phyloP scores from a whole-genome alignment of 2,797 vertebrate species.

The Petrocephalus schoutedeni region DNA sequence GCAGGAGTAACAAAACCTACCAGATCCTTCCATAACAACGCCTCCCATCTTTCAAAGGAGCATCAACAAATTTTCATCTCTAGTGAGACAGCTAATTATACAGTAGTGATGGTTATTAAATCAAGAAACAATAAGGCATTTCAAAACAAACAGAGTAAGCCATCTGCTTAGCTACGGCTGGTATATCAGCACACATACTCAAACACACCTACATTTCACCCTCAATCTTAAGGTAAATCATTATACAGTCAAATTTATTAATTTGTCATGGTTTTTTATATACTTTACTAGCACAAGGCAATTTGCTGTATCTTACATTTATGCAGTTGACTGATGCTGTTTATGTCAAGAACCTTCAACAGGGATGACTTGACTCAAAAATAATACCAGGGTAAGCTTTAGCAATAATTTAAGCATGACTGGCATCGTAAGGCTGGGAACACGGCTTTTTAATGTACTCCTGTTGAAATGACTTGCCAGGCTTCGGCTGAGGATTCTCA shows the following conservation, averaged over 20 bases:
- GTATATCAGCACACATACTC: neutral
- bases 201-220: neutral
- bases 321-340: neutral
- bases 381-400: neutral
- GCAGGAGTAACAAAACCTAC: neutral
- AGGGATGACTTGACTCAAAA: neutral
- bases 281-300: neutral
- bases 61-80: neutral
- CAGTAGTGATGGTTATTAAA: neutral
- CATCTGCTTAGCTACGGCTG: neutral
- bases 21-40: neutral
- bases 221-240: neutral
- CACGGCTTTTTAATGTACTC: neutral
- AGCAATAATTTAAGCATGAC: neutral
- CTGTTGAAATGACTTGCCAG: neutral
- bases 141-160: neutral
- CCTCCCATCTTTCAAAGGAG: neutral
- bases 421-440: neutral
- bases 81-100: neutral
- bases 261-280: neutral
- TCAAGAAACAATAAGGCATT: neutral
- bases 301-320: neutral
- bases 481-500: neutral
- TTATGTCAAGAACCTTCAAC: neutral
- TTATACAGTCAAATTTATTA: neutral